Conservation (phyloP, 2,113 vertebrate species). For the Thamnaconus septentrionalis region DNA sequence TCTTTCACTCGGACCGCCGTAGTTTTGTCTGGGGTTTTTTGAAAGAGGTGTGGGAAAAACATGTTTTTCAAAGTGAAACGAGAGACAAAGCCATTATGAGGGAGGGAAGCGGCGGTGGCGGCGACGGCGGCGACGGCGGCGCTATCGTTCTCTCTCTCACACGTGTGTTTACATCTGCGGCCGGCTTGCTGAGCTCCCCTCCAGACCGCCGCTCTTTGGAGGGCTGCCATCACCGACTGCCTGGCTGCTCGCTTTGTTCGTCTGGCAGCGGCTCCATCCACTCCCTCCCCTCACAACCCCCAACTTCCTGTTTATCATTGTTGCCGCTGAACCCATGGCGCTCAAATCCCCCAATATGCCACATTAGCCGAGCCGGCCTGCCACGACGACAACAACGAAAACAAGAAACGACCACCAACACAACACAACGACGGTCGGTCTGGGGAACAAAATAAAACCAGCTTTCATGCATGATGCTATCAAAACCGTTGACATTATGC, state of each 20-base stretch:
- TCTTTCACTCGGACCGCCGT: conserved; percentile 15
- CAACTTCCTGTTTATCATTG: conserved; percentile 1
- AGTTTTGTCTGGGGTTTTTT: too few species aligned
- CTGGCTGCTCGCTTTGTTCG: conserved; percentile 16
- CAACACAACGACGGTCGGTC: too few species aligned
- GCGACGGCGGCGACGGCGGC: not conserved
- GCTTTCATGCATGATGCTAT: conserved; percentile 2
- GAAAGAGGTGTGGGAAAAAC: too few species aligned
- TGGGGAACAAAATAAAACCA: too few species aligned
- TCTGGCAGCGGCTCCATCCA: conserved; percentile 16
- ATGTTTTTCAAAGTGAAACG: conserved; percentile 10
- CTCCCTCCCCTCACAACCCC: too few species aligned
- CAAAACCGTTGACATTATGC: conserved; percentile 1
- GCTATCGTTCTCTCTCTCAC: conserved; percentile 7
- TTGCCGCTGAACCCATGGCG: conserved; percentile 12
- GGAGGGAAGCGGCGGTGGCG: not conserved
- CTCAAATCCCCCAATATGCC: not conserved
- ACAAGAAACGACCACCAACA: too few species aligned
- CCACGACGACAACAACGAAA: not conserved
- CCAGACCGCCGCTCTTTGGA: conserved; percentile 19
- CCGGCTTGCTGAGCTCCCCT: conserved; percentile 8
- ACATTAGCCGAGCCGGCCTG: conserved; percentile 6
- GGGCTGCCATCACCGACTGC: conserved; percentile 1
- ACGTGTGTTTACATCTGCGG: conserved; percentile 12
- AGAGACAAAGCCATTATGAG: conserved; percentile 11